Evolutionary conservation across 1,140 invertebrate species (phyloP), one percentile per base, ranked within the genome.

Genomic region (Caenorhabditis inopinata): DNA sequence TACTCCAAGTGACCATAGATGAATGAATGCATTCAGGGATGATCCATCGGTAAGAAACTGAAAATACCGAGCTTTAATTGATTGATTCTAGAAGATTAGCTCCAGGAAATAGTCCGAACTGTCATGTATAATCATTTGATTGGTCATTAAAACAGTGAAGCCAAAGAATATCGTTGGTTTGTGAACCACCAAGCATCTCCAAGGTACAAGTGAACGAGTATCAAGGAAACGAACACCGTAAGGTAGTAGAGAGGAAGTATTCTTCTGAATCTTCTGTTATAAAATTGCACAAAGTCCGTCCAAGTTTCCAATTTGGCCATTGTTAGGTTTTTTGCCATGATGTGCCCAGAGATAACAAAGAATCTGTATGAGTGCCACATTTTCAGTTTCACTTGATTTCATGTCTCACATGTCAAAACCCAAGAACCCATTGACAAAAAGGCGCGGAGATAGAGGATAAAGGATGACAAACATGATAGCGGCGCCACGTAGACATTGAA

Each of bases 321-420:
- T 25, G 49, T 27, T 21, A 78, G 46, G 4, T 58, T 62, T 53
- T 58, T 0, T 3, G 76, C 76, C 76, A 78, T 78, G 14, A 78
- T 51, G 51, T 45, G 68, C 5, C 76, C 76, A 16, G 76, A 78
- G 18, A 78, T 62, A 16, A 78, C 76, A 46, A 78, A 78, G 42
- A 78, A 78, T 29, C 76, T 78, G 53, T 21, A 32, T 58, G 16
- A 21, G 11, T 9, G 35, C 23, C 9, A 16, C 32, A 78, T 14
- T 16, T 6, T 29, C 1, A 35, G 11, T 11, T 35, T 38, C n/a
- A 25, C 0, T 27, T 35, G 6, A 38, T 16, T 21, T 46, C 16
- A 62, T 53, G 68, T 78, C 32, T 46, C 16, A 62, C 76, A 78
- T 78, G 35, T 78, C 76, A 11, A 78, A 51, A 45, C 76, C 76